Evolutionary conservation across 53 echinoderm and acorn worm species (phyloP), one percentile per base, ranked within the genome.

Genomic region (Apostichopus leukothele): DNA sequence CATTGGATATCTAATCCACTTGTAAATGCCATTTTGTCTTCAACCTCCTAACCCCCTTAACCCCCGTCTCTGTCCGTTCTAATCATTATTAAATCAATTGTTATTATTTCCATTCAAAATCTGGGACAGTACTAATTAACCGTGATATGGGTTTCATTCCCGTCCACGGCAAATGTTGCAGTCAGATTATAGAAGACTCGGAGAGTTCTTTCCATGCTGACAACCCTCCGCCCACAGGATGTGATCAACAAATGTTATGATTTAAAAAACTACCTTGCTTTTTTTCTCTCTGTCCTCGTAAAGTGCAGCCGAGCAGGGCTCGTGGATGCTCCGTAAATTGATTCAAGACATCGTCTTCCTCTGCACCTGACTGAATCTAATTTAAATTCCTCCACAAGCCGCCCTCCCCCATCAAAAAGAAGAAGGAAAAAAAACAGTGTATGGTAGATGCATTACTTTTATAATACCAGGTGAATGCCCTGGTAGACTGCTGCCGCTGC

Each of bases 331-430:
- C 81, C 7, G 54, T 18, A 81, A 81, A 81, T 81, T 81, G 81
- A 81, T 81, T 81, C 81, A 81, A 81, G 53, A 81, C 53, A 71
- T 71, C 14, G 18, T 71, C 71, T 71, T 25, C 59, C 20, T 81
- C 81, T 57, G 55, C 81, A 81, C 81, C 61, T 21, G 67, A 66
- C 86, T 86, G 71, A 66, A 86, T 67, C 86, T 86, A 67, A 86
- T 86, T 86, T 86, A 86, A 86, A 86, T 67, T 86, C 86, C 86
- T 50, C 61, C 67, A n/a, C 86, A 81, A 81, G 59, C 81, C 39
- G 39, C 39, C 81, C 71, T 71, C 18, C 71, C 18, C 71, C 3
- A n/a, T 71, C 71, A 71, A 57, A 57, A 16, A 6, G 0, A 71
- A n/a, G 81, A 39, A 39, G 3, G 39, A 39, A 39, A 39, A 27